Conservation (phyloP, 1,140 invertebrate genomes). For the Ips typographus region DNA sequence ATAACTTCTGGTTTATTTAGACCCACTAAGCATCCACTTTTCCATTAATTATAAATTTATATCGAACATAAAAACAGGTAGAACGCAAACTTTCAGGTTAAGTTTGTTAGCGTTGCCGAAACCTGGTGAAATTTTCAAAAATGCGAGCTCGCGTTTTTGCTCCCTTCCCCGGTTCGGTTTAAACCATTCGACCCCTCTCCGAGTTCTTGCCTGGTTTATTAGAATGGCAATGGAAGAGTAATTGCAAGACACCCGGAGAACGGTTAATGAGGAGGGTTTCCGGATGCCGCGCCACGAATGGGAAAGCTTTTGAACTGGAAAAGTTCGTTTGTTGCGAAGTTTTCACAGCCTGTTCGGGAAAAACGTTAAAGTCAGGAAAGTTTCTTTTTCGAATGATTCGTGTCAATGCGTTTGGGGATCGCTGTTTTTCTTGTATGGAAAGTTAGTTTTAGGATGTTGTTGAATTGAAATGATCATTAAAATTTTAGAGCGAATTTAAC, state of each 20-base stretch:
- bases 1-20: background rate
- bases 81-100: too few species aligned
- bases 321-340: background rate
- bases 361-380: background rate
- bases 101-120: too few species aligned
- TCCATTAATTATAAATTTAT: slow-evolving; percentile 1
- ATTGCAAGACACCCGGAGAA: background rate
- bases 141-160: background rate
- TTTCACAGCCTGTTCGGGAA: too few species aligned
- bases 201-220: background rate
- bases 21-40: background rate
- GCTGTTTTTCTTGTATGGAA: background rate
- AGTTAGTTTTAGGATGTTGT: background rate
- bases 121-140: background rate
- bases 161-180: background rate
- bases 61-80: background rate
- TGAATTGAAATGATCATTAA: background rate
- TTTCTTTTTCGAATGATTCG: background rate
- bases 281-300: background rate
- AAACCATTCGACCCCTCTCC: background rate
- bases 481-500: background rate
- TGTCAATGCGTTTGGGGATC: background rate
- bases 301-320: background rate
- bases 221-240: background rate
- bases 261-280: background rate